Evolutionary conservation across 2,797 vertebrate genomes (phyloP).

Genomic region (Gadopsis marmoratus): DNA sequence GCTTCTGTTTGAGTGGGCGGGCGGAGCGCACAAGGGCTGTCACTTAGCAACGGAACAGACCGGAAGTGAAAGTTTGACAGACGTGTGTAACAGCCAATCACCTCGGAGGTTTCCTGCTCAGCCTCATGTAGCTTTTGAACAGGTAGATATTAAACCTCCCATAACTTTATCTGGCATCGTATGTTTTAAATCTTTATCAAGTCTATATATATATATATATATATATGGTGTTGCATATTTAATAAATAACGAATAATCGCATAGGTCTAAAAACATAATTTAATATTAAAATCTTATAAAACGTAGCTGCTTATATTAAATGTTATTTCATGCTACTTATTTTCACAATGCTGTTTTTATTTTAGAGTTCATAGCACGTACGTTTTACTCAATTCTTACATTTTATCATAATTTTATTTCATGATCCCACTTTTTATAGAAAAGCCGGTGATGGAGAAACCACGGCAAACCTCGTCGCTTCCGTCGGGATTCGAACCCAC

Average conservation of each 20-base stretch:
- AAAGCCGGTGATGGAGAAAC: too few species aligned
- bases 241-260: background rate
- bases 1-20: constrained; percentile 6
- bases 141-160: background rate
- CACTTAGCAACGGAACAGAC: constrained; percentile 80
- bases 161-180: background rate
- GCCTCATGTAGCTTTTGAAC: background rate
- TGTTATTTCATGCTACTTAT: too few species aligned
- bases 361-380: too few species aligned
- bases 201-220: too few species aligned
- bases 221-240: background rate
- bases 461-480: too few species aligned
- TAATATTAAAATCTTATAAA: background rate
- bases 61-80: constrained; percentile 31
- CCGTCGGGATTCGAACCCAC: too few species aligned
- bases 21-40: constrained; percentile 39
- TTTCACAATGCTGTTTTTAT: too few species aligned
- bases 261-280: background rate
- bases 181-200: background rate
- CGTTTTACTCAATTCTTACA: background rate
- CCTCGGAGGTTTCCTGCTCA: accelerated
- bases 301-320: background rate
- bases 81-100: constrained; percentile 56
- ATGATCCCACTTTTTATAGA: too few species aligned
- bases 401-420: background rate